phyloP scores from a whole-genome alignment of 1,140 invertebrate species.

The Pachyrhynchus sulphureomaculatus region DNA sequence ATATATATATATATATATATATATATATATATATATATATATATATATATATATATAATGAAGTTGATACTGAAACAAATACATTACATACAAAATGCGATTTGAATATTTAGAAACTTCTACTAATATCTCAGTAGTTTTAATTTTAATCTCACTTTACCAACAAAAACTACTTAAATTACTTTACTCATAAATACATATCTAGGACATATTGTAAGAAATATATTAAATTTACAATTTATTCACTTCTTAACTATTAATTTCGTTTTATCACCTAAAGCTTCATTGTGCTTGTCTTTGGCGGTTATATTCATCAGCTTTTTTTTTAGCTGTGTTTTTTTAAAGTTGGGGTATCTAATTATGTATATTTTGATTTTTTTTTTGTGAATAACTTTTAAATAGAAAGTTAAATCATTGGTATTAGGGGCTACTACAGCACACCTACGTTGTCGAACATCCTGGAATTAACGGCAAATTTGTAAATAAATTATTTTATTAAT shows the following conservation, averaged over 20 bases:
- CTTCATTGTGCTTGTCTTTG: slow-evolving; percentile 14
- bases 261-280: slow-evolving; percentile 27
- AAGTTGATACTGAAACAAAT: too few species aligned
- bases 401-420: background rate
- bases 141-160: too few species aligned
- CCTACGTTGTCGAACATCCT: background rate
- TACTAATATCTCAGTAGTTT: too few species aligned
- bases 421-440: background rate
- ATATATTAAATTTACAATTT: too few species aligned
- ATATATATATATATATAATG: too few species aligned
- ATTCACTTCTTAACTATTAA: slow-evolving; percentile 1
- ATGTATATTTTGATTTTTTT: background rate
- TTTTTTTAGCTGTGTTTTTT: background rate
- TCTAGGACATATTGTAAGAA: too few species aligned
- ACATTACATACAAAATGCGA: too few species aligned
- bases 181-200: too few species aligned
- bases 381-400: background rate
- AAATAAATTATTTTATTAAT: background rate
- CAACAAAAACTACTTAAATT: too few species aligned
- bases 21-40: too few species aligned
- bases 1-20: too few species aligned
- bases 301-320: background rate
- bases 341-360: background rate
- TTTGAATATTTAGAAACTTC: too few species aligned
- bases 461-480: background rate